phyloP scores from a whole-genome alignment of 2,888 invertebrate genomes.

The Tetramorium bicarinatum region DNA sequence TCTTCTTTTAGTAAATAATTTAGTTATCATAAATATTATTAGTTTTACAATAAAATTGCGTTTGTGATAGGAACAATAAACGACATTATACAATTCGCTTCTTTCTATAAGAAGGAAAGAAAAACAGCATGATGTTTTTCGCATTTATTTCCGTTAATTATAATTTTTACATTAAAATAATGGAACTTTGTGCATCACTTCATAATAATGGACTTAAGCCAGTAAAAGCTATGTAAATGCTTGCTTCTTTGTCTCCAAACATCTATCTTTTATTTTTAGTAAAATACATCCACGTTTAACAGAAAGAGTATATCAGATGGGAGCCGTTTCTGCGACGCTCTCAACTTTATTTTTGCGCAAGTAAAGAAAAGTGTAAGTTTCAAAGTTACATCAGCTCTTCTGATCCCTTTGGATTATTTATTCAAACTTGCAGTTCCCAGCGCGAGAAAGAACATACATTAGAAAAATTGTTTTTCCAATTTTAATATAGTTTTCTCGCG shows the following conservation, averaged over 20 bases:
- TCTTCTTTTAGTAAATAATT: background rate
- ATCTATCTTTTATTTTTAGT: background rate
- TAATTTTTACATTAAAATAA: constrained; percentile 1
- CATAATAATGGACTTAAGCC: background rate
- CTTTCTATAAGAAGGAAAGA: background rate
- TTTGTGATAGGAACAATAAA: background rate
- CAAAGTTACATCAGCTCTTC: constrained; percentile 12
- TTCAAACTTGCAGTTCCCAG: background rate
- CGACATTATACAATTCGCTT: background rate
- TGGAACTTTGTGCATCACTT: background rate
- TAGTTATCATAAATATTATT: background rate
- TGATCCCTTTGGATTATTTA: constrained; percentile 11
- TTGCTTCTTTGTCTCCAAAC: background rate
- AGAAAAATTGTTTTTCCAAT: background rate
- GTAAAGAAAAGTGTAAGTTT: background rate
- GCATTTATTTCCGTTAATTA: background rate
- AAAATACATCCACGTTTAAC: background rate
- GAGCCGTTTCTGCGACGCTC: background rate
- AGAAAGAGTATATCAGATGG: background rate
- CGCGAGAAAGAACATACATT: background rate
- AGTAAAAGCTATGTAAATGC: background rate
- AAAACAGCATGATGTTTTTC: background rate
- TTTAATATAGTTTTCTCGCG: background rate
- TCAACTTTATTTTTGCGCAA: constrained; percentile 27
- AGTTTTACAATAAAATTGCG: background rate